phyloP scores from a whole-genome alignment of 2,888 invertebrate species.

The Opisthograptis luteolata region DNA sequence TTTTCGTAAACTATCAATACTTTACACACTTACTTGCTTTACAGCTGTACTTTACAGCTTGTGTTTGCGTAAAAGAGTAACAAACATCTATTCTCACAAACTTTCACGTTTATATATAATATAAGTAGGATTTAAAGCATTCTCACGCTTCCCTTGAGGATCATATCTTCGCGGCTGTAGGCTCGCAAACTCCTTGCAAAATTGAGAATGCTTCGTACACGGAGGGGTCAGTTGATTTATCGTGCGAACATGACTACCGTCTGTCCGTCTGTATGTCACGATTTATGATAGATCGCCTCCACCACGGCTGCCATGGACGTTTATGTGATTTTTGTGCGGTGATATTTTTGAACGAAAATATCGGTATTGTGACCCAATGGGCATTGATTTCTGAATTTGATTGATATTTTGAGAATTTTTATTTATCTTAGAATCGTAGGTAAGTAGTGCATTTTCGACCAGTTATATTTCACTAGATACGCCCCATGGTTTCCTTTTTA shows the following conservation, averaged over 20 bases:
- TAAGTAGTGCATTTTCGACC: no score
- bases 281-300: slow-evolving; percentile 62
- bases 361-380: slow-evolving; percentile 5
- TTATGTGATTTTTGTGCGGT: slow-evolving; percentile 38
- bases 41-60: no score
- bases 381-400: slow-evolving; percentile 4
- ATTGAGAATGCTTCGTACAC: slow-evolving; percentile 29
- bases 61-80: no score
- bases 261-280: slow-evolving; percentile 45
- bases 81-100: no score
- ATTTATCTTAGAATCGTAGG: no score
- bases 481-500: no score
- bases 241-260: slow-evolving; percentile 70
- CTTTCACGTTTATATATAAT: no score
- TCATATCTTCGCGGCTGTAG: slow-evolving; percentile 14
- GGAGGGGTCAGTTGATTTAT: slow-evolving; percentile 67
- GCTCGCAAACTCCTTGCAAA: slow-evolving; percentile 15
- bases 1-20: no score
- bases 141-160: slow-evolving; percentile 19
- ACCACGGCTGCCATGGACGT: slow-evolving; percentile 31
- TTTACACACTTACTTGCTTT: no score
- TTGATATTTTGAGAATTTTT: background rate
- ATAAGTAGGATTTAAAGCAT: no score
- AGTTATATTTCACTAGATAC: no score
- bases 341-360: slow-evolving; percentile 28